phyloP scores from a whole-genome alignment of 92 coral and sea anemone genomes.

The Anthopleura xanthogrammica region DNA sequence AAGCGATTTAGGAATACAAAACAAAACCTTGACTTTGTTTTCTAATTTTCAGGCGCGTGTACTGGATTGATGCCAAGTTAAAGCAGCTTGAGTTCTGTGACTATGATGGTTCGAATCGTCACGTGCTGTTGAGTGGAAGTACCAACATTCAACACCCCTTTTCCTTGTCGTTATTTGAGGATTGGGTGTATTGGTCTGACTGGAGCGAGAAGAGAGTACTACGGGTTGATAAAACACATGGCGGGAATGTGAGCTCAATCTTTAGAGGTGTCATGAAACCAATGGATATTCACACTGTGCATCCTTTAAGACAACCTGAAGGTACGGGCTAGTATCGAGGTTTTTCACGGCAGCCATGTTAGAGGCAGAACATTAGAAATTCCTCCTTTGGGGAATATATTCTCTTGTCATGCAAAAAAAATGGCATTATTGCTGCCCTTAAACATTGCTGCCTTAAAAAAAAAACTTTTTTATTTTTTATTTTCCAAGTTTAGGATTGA shows the following conservation, averaged over 20 bases:
- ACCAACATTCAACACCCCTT: constrained; percentile 63
- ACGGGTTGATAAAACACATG: constrained; percentile 63
- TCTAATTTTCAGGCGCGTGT: constrained; percentile 62
- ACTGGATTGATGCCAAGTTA: constrained; percentile 86
- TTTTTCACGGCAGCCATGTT: no score
- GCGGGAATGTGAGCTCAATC: constrained; percentile 51
- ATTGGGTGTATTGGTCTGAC: constrained; percentile 83
- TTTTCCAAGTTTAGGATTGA: no score
- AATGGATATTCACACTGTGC: constrained; percentile 87
- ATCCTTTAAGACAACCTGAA: constrained; percentile 86
- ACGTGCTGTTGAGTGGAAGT: constrained; percentile 48
- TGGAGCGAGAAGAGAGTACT: constrained; percentile 56
- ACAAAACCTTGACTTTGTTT: not conserved
- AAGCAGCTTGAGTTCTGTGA: constrained; percentile 73
- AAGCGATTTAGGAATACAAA: not conserved
- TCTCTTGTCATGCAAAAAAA: no score
- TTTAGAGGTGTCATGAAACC: constrained; percentile 38
- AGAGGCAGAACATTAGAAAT: no score
- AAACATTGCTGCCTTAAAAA: no score
- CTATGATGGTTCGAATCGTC: constrained; percentile 77
- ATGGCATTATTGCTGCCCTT: no score
- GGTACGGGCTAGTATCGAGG: constrained; percentile 45
- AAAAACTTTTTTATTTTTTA: no score
- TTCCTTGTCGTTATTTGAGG: constrained; percentile 76
- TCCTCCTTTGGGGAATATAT: no score